A percentile compares a stretch with the other conserved stretches of the same genome.
Conservation (phyloP, 1,140 invertebrate genomes). For the Sycobia sp. region DNA sequence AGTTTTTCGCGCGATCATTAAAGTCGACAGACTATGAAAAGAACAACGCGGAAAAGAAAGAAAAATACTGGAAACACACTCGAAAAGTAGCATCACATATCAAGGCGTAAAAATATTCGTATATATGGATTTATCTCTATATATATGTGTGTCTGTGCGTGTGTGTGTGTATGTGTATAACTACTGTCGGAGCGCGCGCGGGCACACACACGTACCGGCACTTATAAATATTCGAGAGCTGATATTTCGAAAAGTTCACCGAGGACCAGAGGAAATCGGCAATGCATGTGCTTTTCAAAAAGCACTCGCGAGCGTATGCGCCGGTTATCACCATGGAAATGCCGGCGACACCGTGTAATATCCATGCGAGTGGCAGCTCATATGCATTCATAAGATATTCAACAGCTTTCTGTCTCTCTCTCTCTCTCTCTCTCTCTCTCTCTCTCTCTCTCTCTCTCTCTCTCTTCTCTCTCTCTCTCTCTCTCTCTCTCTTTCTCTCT, state of each 20-base stretch:
- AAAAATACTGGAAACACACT: too few relatives aligned
- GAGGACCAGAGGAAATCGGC: slow-evolving; percentile 35
- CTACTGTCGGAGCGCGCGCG: too few relatives aligned
- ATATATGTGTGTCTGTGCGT: too few relatives aligned
- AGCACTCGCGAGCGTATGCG: not conserved
- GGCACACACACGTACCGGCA: slow-evolving; percentile 8
- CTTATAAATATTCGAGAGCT: slow-evolving; percentile 53
- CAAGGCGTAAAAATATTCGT: slow-evolving; percentile 12
- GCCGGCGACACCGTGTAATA: slow-evolving; percentile 44
- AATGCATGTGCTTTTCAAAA: slow-evolving; percentile 41
- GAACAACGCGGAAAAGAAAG: too few relatives aligned
- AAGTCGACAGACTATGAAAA: too few relatives aligned
- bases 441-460: slow-evolving; percentile 19
- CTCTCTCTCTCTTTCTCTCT: too few relatives aligned
- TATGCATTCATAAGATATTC: slow-evolving; percentile 55
- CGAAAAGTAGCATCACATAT: too few relatives aligned
- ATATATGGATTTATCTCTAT: too few relatives aligned
- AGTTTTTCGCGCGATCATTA: too few relatives aligned
- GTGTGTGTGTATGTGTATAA: too few relatives aligned
- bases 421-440: not conserved
- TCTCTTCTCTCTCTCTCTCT: slow-evolving; percentile 11
- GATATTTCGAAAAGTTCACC: slow-evolving; percentile 37
- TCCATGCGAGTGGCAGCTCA: slow-evolving; percentile 40
- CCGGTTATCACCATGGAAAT: slow-evolving; percentile 34
- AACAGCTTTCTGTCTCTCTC: slow-evolving; percentile 33